Conservation (phyloP, 2,113 vertebrate genomes). For the Phylloscopus whistleri region DNA sequence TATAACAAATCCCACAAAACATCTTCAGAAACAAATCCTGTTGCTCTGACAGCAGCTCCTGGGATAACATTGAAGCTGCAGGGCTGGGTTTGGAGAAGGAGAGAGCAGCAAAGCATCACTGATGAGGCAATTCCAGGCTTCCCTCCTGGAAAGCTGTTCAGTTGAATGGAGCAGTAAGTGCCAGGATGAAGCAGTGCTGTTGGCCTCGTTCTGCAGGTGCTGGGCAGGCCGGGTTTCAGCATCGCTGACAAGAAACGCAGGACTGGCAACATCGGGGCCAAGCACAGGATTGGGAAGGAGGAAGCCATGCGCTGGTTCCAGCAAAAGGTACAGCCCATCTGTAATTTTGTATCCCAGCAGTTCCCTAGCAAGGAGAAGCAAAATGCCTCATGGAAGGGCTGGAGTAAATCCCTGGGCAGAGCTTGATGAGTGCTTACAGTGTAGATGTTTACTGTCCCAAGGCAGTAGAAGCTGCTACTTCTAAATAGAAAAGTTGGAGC, state of each 20-base stretch:
- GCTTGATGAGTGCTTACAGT: fast-evolving
- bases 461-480: neutral
- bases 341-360: neutral
- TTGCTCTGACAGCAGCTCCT: neutral
- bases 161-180: fast-evolving
- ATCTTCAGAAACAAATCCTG: neutral
- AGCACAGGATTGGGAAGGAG: slow-evolving; percentile 96
- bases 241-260: slow-evolving; percentile 98
- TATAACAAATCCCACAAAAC: neutral
- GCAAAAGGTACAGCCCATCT: slow-evolving; percentile 83
- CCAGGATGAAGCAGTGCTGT: neutral
- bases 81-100: neutral
- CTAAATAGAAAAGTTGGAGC: fast-evolving
- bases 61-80: neutral
- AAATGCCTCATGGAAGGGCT: fast-evolving
- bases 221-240: slow-evolving; percentile 97
- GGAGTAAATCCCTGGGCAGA: neutral
- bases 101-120: neutral
- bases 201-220: slow-evolving; percentile 77
- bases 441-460: fast-evolving
- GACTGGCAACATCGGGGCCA: slow-evolving; percentile 92
- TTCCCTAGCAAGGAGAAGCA: neutral
- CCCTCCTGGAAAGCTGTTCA: neutral
- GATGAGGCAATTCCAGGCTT: neutral
- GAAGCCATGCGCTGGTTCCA: slow-evolving; percentile 99